Evolutionary conservation across 2,888 invertebrate genomes (phyloP), one percentile per base, ranked within the genome.

Genomic region (Lycophotia porphyrea): DNA sequence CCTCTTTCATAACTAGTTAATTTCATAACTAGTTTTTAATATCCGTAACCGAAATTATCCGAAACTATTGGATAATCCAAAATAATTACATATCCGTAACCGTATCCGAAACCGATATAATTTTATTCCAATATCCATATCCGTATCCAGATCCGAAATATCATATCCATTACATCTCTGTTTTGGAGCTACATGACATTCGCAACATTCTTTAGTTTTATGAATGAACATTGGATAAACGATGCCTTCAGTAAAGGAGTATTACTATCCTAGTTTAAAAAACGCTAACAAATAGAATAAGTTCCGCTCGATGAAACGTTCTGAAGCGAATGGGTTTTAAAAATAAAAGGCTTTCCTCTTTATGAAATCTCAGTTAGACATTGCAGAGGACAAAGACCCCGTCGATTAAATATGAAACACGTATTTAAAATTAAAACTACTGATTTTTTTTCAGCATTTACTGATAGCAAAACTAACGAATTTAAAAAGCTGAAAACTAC

Each of bases 181-280:
- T n/a, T n/a, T n/a, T n/a, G n/a, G n/a, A n/a, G n/a, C n/a, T n/a
- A n/a, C n/a, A n/a, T n/a, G n/a, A n/a, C n/a, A n/a, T n/a, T n/a
- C n/a, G n/a, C n/a, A n/a, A n/a, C 9, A 21, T 60, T 34, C n/a
- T 24, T 5, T n/a, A 13, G 1, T 52, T 52, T n/a, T 13, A 52
- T 27, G n/a, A 52, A 52, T 52, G n/a, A n/a, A 52, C 11, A 52
- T 55, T 15, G 5, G 31, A 27, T 55, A 21, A 60, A 34, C 58
- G 31, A 60, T 34, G 8, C 31, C 4, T 34, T 5, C 21, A 58
- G 21, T 8, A 58, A 58, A 31, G 21, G 1, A 4, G 31, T 58
- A 31, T 47, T 47, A 15, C 47, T 36, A 47, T 65, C 21, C 4
- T 47, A 31, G 55, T 68, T 78, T 58, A 44, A 77, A 81, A 81